Percentiles rank a stretch among this genome's conserved stretches.
These are phyloP conservation scores for Prietella phreatophila DNA, from an alignment of 2,113 vertebrate genomes.

Conservation along the genomic window DNA sequence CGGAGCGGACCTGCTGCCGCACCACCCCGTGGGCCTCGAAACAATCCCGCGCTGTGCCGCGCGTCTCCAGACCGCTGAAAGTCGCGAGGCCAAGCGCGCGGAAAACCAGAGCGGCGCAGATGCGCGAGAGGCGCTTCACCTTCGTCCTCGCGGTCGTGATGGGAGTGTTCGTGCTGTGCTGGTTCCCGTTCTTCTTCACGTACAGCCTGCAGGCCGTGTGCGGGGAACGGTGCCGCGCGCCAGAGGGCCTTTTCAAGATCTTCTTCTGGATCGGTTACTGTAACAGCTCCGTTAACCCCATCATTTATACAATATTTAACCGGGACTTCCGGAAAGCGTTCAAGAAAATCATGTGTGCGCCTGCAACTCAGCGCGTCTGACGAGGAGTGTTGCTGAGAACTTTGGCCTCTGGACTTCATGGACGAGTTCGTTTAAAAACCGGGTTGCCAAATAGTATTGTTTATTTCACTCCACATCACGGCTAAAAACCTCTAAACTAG, in stretches of 20 bases:
- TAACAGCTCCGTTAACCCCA: slow-evolving; percentile 74
- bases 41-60: neutral
- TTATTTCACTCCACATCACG: neutral
- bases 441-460: neutral
- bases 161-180: slow-evolving; percentile 83
- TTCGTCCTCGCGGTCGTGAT: slow-evolving; percentile 83
- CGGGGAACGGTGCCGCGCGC: slow-evolving; percentile 73
- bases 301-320: slow-evolving; percentile 79
- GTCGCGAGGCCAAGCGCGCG: slow-evolving; percentile 37
- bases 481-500: neutral
- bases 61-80: neutral
- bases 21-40: slow-evolving; percentile 54
- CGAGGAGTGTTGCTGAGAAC: neutral
- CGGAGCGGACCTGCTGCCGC: slow-evolving; percentile 55
- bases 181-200: slow-evolving; percentile 89
- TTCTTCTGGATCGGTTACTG: slow-evolving; percentile 87
- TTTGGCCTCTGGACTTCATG: slow-evolving; percentile 6
- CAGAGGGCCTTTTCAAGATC: slow-evolving; percentile 84
- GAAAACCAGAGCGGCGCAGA: slow-evolving; percentile 72
- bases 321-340: slow-evolving; percentile 82
- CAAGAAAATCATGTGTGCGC: slow-evolving; percentile 72
- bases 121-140: slow-evolving; percentile 81
- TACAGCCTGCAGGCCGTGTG: slow-evolving; percentile 83
- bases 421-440: neutral
- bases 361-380: slow-evolving; percentile 56